Base-by-base conservation (phyloP, 2,113 vertebrate species). In the Orcinus orca region DNA sequence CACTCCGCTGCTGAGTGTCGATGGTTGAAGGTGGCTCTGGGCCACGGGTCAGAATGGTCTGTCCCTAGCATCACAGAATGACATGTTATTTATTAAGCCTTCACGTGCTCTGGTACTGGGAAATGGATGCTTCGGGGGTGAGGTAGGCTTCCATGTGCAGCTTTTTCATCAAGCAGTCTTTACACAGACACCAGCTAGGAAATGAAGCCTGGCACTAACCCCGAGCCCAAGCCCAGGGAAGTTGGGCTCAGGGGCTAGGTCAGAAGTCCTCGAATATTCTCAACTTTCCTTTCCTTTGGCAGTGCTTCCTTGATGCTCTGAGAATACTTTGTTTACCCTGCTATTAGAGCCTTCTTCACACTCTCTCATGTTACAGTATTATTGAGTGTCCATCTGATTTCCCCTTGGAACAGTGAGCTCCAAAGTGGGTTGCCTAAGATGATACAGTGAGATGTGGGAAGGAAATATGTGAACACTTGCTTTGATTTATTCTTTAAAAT, bases 401-500 rank as follows among this genome's bases (percentile, higher is more conserved):
- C 47, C 31, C 36, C 11, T 55, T 73, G 14, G 20, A 74, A 83
- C 31, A 41, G 50, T 70, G 29, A 53, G 31, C 26, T 83, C 86
- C 73, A 93, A 88, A 70, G 76, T 47, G 29, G 10, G 17, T 15
- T 29, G 12, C 50, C 65, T 47, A 15, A 53, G 60, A 71, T 74
- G 50, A 80, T 55, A 71, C 9, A 33, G 36, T 44, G 18, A 81
- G 44, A 13, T 31, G 6, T 53, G 20, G 60, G 7, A n/a, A 96
- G 77, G 23, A 73, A 58, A 38, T 50, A 63, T 6, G 11, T 67
- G 71, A 96, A 68, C 6, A 60, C 47, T 68, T 85, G 25, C 70
- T 82, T 60, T 55, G 53, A 9, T 77, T 96, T 97, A 36, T 55
- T 86, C 77, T 97, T 53, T 50, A 82, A 94, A 60, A 67, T 53